phyloP scores from a whole-genome alignment of 1,140 invertebrate genomes.

The Wasmannia auropunctata region DNA sequence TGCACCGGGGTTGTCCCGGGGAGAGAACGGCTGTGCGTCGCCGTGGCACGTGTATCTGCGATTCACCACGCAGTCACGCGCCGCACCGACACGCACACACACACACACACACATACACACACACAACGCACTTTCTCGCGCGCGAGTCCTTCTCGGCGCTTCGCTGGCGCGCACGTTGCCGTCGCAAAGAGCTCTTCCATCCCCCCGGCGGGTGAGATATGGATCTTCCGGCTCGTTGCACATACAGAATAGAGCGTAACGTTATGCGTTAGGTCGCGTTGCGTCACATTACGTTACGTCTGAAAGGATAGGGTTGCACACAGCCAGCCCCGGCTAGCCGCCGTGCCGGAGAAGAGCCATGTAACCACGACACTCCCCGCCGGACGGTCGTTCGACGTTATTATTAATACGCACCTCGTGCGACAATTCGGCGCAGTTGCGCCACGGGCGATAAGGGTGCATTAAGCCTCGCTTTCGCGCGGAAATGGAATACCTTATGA shows the following conservation, averaged over 20 bases:
- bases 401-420: slow-evolving; percentile 60
- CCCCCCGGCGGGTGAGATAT: slow-evolving; percentile 81
- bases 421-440: slow-evolving; percentile 11
- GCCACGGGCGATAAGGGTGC: slow-evolving; percentile 21
- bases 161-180: background rate
- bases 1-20: slow-evolving; percentile 18
- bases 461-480: slow-evolving; percentile 28
- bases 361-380: slow-evolving; percentile 67
- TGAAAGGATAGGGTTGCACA: slow-evolving; percentile 70
- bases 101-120: slow-evolving; percentile 3
- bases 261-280: slow-evolving; percentile 52
- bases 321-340: background rate
- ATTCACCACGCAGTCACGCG: slow-evolving; percentile 47
- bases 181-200: slow-evolving; percentile 50
- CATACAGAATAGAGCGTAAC: slow-evolving; percentile 79
- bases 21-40: background rate
- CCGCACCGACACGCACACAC: background rate
- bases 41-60: slow-evolving; percentile 49
- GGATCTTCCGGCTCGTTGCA: slow-evolving; percentile 83
- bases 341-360: slow-evolving; percentile 47
- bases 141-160: background rate
- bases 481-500: background rate
- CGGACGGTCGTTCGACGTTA: slow-evolving; percentile 63
- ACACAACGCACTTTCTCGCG: background rate
- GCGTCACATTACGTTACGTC: slow-evolving; percentile 70